phyloP scores from a whole-genome alignment of 2,113 vertebrate genomes.

The Genyomyrus donnyi region DNA sequence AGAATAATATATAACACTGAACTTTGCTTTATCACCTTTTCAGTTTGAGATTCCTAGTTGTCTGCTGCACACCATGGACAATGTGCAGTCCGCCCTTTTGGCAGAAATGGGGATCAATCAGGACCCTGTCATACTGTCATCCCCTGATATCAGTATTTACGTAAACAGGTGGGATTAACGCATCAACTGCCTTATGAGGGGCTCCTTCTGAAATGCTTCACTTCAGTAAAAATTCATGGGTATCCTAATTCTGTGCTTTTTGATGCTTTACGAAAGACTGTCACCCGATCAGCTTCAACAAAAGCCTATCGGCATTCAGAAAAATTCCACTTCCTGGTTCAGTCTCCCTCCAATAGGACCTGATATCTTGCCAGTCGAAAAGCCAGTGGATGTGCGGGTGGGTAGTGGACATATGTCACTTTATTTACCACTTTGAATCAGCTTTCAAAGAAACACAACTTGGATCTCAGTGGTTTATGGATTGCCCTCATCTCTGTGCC shows the following conservation, averaged over 20 bases:
- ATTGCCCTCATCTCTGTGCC: neutral
- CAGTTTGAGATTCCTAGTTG: constrained; percentile 54
- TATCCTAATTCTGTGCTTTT: neutral
- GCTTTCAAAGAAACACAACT: neutral
- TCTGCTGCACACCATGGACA: constrained; percentile 63
- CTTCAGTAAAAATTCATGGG: neutral
- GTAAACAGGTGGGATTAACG: constrained; percentile 70
- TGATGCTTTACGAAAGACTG: constrained; percentile 41
- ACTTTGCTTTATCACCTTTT: constrained; percentile 7
- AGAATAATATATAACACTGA: neutral
- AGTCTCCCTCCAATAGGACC: constrained; percentile 63
- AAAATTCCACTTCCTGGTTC: constrained; percentile 64
- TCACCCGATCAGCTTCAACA: constrained; percentile 45
- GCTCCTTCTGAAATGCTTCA: neutral
- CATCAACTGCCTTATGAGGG: no score
- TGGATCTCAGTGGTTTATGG: neutral
- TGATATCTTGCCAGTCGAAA: constrained; percentile 46
- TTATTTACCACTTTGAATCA: neutral
- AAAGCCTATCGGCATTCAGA: constrained; percentile 52
- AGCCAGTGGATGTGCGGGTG: constrained; percentile 80
- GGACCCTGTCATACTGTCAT: constrained; percentile 60
- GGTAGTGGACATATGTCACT: constrained; percentile 32
- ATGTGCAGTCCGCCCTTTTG: constrained; percentile 73
- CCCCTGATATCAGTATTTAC: constrained; percentile 71
- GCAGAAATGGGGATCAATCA: constrained; percentile 57